These are phyloP conservation scores for Gerris lacustris DNA, from an alignment of 2,888 invertebrate species.

Conservation along the genomic window DNA sequence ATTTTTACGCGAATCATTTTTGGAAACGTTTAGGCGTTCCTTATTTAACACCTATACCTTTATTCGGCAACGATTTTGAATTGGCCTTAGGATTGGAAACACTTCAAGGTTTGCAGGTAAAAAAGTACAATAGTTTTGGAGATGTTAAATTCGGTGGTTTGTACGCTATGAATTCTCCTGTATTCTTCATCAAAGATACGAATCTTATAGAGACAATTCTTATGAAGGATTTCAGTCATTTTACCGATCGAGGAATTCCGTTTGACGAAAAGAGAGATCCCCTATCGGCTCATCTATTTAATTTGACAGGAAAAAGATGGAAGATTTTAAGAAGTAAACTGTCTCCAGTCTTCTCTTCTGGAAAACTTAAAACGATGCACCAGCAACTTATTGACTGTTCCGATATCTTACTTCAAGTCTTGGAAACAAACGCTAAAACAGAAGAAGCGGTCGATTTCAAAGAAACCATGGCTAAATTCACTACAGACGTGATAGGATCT, in stretches of 20 bases:
- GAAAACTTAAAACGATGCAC: constrained; percentile 8
- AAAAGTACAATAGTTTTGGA: not conserved
- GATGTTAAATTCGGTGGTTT: not conserved
- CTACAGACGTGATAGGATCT: constrained; percentile 40
- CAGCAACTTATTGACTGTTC: constrained; percentile 4
- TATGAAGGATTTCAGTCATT: not conserved
- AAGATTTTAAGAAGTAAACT: constrained; percentile 16
- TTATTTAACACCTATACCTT: not conserved
- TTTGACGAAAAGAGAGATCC: constrained; percentile 8
- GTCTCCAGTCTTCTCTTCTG: constrained; percentile 10
- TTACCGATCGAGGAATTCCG: not conserved
- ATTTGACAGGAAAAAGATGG: constrained; percentile 11
- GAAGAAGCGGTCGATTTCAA: constrained; percentile 33
- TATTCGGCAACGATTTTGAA: not conserved
- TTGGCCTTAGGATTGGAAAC: not conserved
- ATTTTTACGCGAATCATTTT: not conserved
- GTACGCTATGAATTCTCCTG: not conserved
- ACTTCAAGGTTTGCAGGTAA: not conserved
- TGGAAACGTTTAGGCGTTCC: not conserved
- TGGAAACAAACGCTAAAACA: not conserved
- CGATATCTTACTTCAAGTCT: not conserved
- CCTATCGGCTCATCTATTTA: constrained; percentile 7
- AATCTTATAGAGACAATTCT: not conserved
- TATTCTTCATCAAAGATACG: not conserved
- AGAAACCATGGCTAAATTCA: constrained; percentile 37